Conservation (phyloP, 2,113 vertebrate genomes). For the Calidris pygmaea region DNA sequence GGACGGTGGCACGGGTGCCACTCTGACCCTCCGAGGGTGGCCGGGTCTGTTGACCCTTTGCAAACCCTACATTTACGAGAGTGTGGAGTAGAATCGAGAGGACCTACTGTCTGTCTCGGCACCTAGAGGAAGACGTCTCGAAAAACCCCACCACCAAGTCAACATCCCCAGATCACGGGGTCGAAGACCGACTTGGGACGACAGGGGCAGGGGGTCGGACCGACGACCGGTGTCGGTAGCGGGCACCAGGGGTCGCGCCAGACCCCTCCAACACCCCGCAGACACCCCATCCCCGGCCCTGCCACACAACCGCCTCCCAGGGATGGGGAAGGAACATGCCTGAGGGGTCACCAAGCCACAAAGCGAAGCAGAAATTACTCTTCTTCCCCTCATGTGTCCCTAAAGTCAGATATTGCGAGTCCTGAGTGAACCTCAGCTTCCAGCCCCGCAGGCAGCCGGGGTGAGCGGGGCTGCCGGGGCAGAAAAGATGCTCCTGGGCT, state of each 20-base stretch:
- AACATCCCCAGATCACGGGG: no score
- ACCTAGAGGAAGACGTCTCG: no score
- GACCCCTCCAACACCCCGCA: neutral
- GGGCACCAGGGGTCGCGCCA: no score
- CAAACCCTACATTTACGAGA: no score
- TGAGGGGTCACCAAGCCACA: rapidly evolving
- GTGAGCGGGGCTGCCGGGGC: rapidly evolving
- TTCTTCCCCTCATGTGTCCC: rapidly evolving
- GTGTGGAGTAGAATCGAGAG: no score
- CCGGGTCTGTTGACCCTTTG: neutral
- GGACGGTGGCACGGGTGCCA: rapidly evolving
- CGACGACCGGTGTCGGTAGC: no score
- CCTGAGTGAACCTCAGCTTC: rapidly evolving
- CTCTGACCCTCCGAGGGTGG: neutral
- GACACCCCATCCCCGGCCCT: no score
- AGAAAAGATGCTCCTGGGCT: neutral
- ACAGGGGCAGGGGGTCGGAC: no score
- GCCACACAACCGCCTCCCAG: neutral
- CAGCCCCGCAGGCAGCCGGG: neutral
- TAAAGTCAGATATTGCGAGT: rapidly evolving
- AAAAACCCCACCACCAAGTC: no score
- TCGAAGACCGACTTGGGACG: no score
- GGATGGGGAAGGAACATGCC: rapidly evolving
- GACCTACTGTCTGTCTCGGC: no score
- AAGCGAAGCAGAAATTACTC: rapidly evolving